These are phyloP conservation scores for Carollia perspicillata DNA, from an alignment of 2,113 vertebrate genomes.

Conservation along the genomic window DNA sequence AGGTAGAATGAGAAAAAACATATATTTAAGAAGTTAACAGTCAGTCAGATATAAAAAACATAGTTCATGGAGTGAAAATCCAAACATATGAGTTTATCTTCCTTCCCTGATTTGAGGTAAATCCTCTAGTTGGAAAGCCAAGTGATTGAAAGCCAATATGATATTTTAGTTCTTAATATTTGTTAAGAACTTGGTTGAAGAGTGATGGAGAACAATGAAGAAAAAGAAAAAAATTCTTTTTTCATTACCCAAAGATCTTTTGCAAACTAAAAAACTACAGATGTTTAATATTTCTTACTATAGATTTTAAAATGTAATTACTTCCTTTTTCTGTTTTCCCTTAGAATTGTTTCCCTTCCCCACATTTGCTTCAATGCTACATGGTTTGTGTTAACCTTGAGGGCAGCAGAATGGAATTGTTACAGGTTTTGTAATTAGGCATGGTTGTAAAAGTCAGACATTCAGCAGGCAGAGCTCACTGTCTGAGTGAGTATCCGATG, in stretches of 20 bases:
- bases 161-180: not conserved
- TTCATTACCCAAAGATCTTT: not conserved
- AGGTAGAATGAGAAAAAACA: not conserved
- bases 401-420: slow-evolving; percentile 63
- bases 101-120: not conserved
- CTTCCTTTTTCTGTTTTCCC: slow-evolving; percentile 13
- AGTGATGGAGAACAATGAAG: not conserved
- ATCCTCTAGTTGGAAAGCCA: not conserved
- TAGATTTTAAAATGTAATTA: slow-evolving; percentile 61
- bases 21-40: not conserved
- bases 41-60: not conserved
- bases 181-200: not conserved
- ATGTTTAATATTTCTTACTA: slow-evolving; percentile 52
- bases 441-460: slow-evolving; percentile 43
- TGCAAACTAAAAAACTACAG: not conserved
- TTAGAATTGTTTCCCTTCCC: slow-evolving; percentile 37
- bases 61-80: not conserved
- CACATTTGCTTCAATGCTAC: not conserved
- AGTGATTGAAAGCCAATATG: not conserved
- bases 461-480: slow-evolving; percentile 40
- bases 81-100: not conserved
- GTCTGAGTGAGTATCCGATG: slow-evolving; percentile 31
- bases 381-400: slow-evolving; percentile 63
- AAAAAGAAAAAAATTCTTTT: not conserved
- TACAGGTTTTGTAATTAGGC: slow-evolving; percentile 65